Conservation (phyloP, 2,888 invertebrate genomes). For the Agrotis segetum region DNA sequence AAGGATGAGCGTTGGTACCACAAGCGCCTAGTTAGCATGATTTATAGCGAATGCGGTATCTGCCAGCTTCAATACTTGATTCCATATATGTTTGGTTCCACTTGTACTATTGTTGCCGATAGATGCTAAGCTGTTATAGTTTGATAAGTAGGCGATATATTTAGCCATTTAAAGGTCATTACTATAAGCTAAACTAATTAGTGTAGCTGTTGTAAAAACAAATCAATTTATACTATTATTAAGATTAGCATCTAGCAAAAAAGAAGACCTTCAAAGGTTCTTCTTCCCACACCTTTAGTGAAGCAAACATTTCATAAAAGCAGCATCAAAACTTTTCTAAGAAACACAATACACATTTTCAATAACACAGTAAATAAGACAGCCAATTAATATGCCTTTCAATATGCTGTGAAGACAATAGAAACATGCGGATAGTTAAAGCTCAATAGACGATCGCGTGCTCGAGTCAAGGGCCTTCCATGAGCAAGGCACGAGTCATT, state of each 20-base stretch:
- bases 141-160: neutral
- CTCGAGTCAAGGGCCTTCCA: constrained; percentile 74
- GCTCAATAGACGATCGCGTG: constrained; percentile 74
- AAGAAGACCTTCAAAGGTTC: neutral
- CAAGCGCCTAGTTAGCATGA: constrained; percentile 82
- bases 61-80: constrained; percentile 70
- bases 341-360: constrained; percentile 23
- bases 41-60: constrained; percentile 71
- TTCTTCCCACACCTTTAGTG: neutral
- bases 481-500: constrained; percentile 85
- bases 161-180: neutral
- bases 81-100: constrained; percentile 40
- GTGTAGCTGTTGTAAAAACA: neutral
- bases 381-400: constrained; percentile 54
- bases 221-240: neutral
- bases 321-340: constrained; percentile 5
- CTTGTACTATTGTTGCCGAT: constrained; percentile 44
- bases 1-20: constrained; percentile 71
- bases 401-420: constrained; percentile 60
- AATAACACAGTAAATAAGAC: constrained; percentile 47
- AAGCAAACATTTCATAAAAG: constrained; percentile 5
- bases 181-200: neutral
- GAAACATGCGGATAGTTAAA: constrained; percentile 55
- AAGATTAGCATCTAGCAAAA: neutral
- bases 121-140: neutral